phyloP scores from a whole-genome alignment of 2,888 invertebrate genomes.

The Drosophila testacea region DNA sequence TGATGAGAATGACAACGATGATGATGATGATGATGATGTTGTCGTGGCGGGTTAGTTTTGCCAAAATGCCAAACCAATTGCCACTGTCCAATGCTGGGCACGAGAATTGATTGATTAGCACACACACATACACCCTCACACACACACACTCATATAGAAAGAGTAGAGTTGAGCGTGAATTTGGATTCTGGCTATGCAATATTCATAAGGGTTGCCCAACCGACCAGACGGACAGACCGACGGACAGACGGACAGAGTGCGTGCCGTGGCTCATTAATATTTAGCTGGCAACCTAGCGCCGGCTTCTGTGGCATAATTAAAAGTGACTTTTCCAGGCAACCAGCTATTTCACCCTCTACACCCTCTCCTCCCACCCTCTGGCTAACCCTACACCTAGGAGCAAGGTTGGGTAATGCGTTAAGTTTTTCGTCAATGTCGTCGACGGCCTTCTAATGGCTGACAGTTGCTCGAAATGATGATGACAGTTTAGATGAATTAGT shows the following conservation, averaged over 20 bases:
- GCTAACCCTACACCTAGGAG: slow-evolving; percentile 9
- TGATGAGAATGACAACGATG: slow-evolving; percentile 3
- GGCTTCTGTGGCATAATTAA: slow-evolving; percentile 68
- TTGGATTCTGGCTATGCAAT: slow-evolving; percentile 60
- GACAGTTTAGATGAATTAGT: slow-evolving; percentile 81
- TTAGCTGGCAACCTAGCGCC: slow-evolving; percentile 50
- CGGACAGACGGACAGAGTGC: slow-evolving; percentile 29
- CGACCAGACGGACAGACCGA: not conserved
- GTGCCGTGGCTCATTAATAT: slow-evolving; percentile 73
- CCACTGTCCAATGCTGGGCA: slow-evolving; percentile 39
- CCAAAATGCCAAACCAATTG: slow-evolving; percentile 57
- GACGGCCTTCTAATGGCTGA: slow-evolving; percentile 68
- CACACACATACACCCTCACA: slow-evolving; percentile 7
- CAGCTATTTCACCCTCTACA: slow-evolving; percentile 9
- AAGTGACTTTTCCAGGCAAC: slow-evolving; percentile 72
- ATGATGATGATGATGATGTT: slow-evolving; percentile 24
- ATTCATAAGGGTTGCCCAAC: slow-evolving; percentile 71
- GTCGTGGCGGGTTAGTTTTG: slow-evolving; percentile 36
- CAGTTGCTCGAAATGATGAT: slow-evolving; percentile 81
- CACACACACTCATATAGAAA: slow-evolving; percentile 1
- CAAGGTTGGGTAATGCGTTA: slow-evolving; percentile 68
- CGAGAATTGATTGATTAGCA: slow-evolving; percentile 73
- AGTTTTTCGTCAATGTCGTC: slow-evolving; percentile 74
- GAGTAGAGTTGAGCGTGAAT: not conserved
- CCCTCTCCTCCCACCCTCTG: not conserved